Evolutionary conservation across 2,113 vertebrate species (phyloP).

Genomic region (Mirza zaza): DNA sequence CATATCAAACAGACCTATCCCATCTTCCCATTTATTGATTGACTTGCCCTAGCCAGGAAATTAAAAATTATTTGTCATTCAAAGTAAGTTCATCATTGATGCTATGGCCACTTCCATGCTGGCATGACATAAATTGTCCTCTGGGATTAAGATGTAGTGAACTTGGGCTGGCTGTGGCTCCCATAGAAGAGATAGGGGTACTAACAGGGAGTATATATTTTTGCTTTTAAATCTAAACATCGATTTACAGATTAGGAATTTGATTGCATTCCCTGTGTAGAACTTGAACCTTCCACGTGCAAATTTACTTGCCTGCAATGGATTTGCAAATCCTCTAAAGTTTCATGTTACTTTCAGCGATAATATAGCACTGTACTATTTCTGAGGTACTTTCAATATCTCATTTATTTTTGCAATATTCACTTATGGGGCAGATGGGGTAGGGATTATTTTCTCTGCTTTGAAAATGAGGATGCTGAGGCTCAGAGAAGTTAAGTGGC

Average conservation of each 20-base stretch:
- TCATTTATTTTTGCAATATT: neutral
- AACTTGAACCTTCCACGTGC: neutral
- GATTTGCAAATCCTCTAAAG: neutral
- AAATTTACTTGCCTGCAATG: neutral
- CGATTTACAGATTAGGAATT: conserved; percentile 20
- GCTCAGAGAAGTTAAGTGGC: neutral
- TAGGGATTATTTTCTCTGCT: neutral
- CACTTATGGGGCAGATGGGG: neutral
- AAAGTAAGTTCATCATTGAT: neutral
- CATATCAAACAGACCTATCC: neutral
- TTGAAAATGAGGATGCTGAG: conserved; percentile 2
- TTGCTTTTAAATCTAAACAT: conserved; percentile 46
- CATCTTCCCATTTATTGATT: neutral
- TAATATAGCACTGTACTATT: neutral
- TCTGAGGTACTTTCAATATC: neutral
- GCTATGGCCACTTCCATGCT: neutral
- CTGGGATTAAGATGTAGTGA: neutral
- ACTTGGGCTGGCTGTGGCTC: neutral
- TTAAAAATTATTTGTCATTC: conserved; percentile 18
- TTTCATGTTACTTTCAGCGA: neutral
- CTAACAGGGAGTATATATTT: neutral
- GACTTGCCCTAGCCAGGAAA: conserved; percentile 16
- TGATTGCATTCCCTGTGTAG: neutral
- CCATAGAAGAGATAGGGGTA: neutral
- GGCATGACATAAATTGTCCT: neutral